These are phyloP conservation scores for Pteronura brasiliensis DNA, from an alignment of 2,113 vertebrate genomes.

Conservation along the genomic window DNA sequence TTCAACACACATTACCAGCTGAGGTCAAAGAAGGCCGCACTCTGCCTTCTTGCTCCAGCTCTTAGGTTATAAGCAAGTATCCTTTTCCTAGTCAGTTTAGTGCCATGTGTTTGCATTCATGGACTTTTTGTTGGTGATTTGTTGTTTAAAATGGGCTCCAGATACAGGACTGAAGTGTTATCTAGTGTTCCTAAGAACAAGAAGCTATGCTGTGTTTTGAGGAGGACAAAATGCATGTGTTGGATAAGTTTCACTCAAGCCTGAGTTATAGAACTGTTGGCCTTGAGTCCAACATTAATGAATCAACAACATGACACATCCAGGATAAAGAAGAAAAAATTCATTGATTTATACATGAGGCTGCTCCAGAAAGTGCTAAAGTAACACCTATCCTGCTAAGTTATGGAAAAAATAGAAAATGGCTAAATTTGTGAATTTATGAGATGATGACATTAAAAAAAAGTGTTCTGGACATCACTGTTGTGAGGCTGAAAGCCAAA, in stretches of 20 bases:
- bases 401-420: not conserved
- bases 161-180: not conserved
- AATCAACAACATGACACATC: not conserved
- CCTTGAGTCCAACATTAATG: not conserved
- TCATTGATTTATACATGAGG: not conserved
- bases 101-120: not conserved
- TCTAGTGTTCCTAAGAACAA: not conserved
- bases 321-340: not conserved
- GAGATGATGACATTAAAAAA: not conserved
- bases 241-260: not conserved
- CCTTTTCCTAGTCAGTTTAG: not conserved
- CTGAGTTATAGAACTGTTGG: not conserved
- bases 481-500: not conserved
- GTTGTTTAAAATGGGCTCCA: not conserved
- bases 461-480: not conserved
- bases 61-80: fast-evolving
- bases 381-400: not conserved
- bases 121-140: not conserved
- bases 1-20: not conserved
- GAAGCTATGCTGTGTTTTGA: not conserved
- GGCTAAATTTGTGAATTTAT: not conserved
- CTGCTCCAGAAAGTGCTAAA: not conserved
- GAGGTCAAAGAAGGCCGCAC: not conserved
- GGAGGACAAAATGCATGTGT: not conserved
- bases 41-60: not conserved